A percentile compares a stretch with the other conserved stretches of the same genome.
Evolutionary conservation across 2,797 vertebrate genomes (phyloP).

Genomic region (Bucorvus abyssinicus): DNA sequence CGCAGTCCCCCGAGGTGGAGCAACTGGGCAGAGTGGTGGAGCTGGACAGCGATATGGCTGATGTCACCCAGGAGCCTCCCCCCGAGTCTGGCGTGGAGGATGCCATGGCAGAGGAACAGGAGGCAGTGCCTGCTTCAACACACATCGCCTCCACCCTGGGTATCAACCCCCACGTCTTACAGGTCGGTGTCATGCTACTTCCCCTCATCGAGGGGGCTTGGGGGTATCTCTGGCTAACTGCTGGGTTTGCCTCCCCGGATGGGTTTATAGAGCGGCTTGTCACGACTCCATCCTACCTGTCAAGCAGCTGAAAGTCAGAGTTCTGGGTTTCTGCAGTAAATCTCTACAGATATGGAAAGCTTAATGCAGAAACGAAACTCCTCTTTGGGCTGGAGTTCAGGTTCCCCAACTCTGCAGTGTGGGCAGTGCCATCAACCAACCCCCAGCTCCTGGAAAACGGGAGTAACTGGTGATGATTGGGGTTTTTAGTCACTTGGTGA

Average conservation of each 20-base stretch:
- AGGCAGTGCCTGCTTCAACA: constrained; percentile 79
- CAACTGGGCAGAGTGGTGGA: constrained; percentile 80
- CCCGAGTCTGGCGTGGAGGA: constrained; percentile 73
- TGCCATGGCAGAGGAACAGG: constrained; percentile 71
- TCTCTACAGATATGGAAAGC: background rate
- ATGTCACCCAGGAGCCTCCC: constrained; percentile 88
- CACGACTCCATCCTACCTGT: too few species aligned
- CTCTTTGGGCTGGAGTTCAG: background rate
- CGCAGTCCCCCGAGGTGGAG: constrained; percentile 77
- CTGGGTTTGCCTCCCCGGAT: background rate
- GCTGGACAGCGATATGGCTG: constrained; percentile 95
- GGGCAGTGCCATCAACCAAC: too few species aligned
- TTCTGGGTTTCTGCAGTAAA: too few species aligned
- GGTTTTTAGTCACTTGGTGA: too few species aligned
- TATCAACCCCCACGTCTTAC: constrained; percentile 91
- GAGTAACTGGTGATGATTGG: background rate
- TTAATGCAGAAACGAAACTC: background rate
- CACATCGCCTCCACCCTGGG: constrained; percentile 87
- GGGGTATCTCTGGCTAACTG: fast-evolving
- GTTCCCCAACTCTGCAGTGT: too few species aligned
- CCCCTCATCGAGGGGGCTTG: fast-evolving
- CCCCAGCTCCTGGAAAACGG: too few species aligned
- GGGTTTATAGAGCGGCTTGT: fast-evolving
- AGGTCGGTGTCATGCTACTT: constrained; percentile 74
- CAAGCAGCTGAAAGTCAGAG: too few species aligned